Percentiles rank a stretch among this genome's conserved stretches.
Conservation (phyloP, 2,797 vertebrate genomes). For the Chromobotia macracanthus region DNA sequence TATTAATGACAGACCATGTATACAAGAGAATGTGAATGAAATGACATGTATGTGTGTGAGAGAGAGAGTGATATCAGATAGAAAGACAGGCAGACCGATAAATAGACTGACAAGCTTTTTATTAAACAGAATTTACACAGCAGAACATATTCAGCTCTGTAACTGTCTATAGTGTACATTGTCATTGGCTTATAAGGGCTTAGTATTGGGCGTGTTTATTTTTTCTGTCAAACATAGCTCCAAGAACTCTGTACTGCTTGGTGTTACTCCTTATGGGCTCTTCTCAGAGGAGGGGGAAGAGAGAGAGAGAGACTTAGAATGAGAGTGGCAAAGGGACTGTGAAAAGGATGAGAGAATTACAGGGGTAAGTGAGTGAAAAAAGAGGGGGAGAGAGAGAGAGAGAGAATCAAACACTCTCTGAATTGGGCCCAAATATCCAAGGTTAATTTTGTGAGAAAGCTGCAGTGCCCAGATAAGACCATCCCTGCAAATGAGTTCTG, state of each 20-base stretch:
- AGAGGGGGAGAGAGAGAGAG: constrained; percentile 65
- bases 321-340: constrained; percentile 30
- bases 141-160: constrained; percentile 64
- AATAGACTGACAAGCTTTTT: constrained; percentile 11
- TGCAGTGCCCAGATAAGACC: constrained; percentile 98
- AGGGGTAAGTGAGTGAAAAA: constrained; percentile 18
- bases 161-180: constrained; percentile 69
- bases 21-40: background rate
- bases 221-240: constrained; percentile 77
- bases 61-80: background rate
- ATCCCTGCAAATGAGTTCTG: constrained; percentile 99
- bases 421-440: constrained; percentile 99
- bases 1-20: background rate
- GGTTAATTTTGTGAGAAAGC: constrained; percentile 99
- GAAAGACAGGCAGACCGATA: background rate
- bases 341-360: constrained; percentile 57
- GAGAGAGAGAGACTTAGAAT: constrained; percentile 35
- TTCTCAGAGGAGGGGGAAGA: constrained; percentile 19
- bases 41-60: background rate
- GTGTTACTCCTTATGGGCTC: constrained; percentile 57
- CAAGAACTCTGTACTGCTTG: constrained; percentile 84
- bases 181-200: constrained; percentile 74
- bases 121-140: constrained; percentile 68
- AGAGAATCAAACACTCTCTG: constrained; percentile 96
- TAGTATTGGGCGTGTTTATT: constrained; percentile 76